Evolutionary conservation across 2,797 vertebrate genomes (phyloP), one percentile per base, ranked within the genome.

Genomic region (Cyclopterus lumpus): DNA sequence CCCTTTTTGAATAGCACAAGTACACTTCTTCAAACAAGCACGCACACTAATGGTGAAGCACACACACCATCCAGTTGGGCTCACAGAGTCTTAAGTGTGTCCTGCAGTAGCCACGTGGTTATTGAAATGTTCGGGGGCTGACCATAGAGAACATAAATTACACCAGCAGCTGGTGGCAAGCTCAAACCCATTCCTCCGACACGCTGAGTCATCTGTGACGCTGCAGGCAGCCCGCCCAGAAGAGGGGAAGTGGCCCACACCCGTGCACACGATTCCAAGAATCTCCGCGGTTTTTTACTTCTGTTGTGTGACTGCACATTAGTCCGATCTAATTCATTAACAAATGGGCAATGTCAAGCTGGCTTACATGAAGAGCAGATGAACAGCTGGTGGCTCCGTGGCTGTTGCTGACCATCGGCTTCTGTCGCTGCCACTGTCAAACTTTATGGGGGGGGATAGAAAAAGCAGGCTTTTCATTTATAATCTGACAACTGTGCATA

Each of bases 111-210:
- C 11, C 66, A 53, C 20, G 74, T 67, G 54, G 54, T 57, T 65
- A 48, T 26, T 72, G 9, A 77, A 81, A 69, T 60, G 70, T 71
- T 71, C n/a, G n/a, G 54, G 59, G 38, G 57, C 68, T 14, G 51
- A 80, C 59, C 59, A 76, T 71, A 49, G 62, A 79, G 34, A 67
- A 59, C 73, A 58, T 61, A 68, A 75, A 80, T 83, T 42, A 72
- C 51, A 53, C 26, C 3, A 40, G 66, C 82, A 82, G 71, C 77
- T 82, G 82, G 79, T 69, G 57, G 60, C 71, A 75, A n/a, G 71
- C 71, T 79, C 55, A 58, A 65, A 79, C 49, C 38, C 71, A 78
- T 73, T 77, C 63, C 62, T 64, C 65, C 32, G 55, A 71, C 54
- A 57, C 6, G 28, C 44, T 26, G 22, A 62, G 42, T 58, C 51